Conservation (phyloP, 2,797 vertebrate species). For the Pagetopsis macropterus region DNA sequence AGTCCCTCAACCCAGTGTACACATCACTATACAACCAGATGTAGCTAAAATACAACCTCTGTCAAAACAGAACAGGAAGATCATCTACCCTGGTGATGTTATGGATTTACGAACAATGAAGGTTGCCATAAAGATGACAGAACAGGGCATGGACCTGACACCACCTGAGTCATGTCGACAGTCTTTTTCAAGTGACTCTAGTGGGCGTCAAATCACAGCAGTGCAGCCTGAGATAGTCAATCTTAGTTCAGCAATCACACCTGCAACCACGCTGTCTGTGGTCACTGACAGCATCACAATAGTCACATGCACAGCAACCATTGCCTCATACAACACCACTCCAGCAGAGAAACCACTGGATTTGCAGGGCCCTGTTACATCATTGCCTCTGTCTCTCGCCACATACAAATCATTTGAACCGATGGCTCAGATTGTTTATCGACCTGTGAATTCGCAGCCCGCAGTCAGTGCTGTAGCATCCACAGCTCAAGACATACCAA, state of each 20-base stretch:
- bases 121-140: conserved; percentile 85
- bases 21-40: conserved; percentile 84
- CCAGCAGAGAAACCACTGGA: conserved; percentile 88
- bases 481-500: conserved; percentile 82
- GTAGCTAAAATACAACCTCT: conserved; percentile 76
- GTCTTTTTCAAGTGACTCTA: conserved; percentile 79
- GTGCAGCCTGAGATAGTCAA: conserved; percentile 94
- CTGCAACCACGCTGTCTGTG: conserved; percentile 83
- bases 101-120: conserved; percentile 95
- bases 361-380: conserved; percentile 83
- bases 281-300: conserved; percentile 87
- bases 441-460: conserved; percentile 79
- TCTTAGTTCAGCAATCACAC: conserved; percentile 88
- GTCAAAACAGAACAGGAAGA: conserved; percentile 88
- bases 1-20: conserved; percentile 79
- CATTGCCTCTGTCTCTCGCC: conserved; percentile 89
- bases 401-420: conserved; percentile 89
- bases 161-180: conserved; percentile 86
- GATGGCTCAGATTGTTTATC: conserved; percentile 86
- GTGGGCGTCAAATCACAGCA: conserved; percentile 88
- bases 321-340: conserved; percentile 83
- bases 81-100: conserved; percentile 87
- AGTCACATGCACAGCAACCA: conserved; percentile 88
- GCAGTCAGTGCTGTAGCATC: conserved; percentile 55
- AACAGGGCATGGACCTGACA: conserved; percentile 92